Conservation (phyloP, 2,113 vertebrate species). For the Oenanthe oenanthe region DNA sequence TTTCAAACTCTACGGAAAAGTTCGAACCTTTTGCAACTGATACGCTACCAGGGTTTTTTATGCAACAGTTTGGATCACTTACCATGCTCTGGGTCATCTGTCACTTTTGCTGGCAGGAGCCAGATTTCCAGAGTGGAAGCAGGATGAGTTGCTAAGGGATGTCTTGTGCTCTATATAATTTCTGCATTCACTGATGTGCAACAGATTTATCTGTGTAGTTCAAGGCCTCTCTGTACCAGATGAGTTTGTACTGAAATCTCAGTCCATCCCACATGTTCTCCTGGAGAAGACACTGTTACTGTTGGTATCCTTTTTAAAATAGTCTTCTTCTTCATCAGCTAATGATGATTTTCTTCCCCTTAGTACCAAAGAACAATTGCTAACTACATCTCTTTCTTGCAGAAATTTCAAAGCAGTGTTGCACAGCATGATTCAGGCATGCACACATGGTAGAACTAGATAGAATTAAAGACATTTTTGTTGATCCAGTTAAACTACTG, state of each 20-base stretch:
- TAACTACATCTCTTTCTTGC: not conserved
- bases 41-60: not conserved
- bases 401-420: not conserved
- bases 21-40: not conserved
- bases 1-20: not conserved
- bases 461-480: slow-evolving; percentile 6
- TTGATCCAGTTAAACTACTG: not conserved
- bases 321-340: not conserved
- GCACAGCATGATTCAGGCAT: not conserved
- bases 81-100: not conserved
- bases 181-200: slow-evolving; percentile 6
- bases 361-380: not conserved
- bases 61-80: not conserved
- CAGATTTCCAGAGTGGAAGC: not conserved
- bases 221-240: not conserved
- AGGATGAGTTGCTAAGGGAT: not conserved
- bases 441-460: not conserved
- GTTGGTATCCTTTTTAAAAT: not conserved
- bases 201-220: slow-evolving; percentile 1
- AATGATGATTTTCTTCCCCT: not conserved
- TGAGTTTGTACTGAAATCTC: not conserved
- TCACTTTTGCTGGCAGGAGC: not conserved
- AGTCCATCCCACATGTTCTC: not conserved
- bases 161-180: not conserved
- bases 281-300: not conserved